Evolutionary conservation across 1,140 invertebrate genomes (phyloP).

Genomic region (Anthonomus grandis): DNA sequence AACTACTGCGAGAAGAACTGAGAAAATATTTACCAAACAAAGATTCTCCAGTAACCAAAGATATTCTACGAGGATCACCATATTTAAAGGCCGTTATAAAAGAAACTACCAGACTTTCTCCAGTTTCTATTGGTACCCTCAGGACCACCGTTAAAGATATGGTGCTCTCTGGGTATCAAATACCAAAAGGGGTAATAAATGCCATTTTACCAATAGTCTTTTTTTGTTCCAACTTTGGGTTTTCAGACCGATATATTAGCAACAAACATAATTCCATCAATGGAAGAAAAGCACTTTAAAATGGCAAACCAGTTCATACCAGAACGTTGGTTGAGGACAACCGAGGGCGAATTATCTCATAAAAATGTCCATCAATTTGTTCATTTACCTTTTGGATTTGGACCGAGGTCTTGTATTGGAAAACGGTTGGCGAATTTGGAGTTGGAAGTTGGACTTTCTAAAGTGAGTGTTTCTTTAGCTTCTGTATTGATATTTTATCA

Average conservation of each 20-base stretch:
- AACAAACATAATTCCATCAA: slow-evolving; percentile 18
- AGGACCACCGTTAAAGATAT: slow-evolving; percentile 54
- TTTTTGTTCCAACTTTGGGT: slow-evolving; percentile 9
- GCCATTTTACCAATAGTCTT: not conserved
- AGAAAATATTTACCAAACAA: slow-evolving; percentile 32
- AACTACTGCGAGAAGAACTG: slow-evolving; percentile 36
- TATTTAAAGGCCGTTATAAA: slow-evolving; percentile 66
- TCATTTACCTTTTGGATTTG: slow-evolving; percentile 41
- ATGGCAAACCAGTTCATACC: slow-evolving; percentile 36
- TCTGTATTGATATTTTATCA: too few species aligned
- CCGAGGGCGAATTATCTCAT: slow-evolving; percentile 25
- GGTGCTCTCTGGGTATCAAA: slow-evolving; percentile 55
- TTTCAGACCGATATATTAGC: slow-evolving; percentile 31
- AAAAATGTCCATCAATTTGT: slow-evolving; percentile 39
- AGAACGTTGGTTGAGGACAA: slow-evolving; percentile 37
- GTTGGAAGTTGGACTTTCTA: slow-evolving; percentile 60
- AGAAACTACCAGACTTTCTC: slow-evolving; percentile 58
- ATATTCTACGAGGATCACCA: slow-evolving; percentile 54
- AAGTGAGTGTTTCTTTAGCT: slow-evolving; percentile 37
- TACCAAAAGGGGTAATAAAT: slow-evolving; percentile 59
- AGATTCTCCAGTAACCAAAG: slow-evolving; percentile 35
- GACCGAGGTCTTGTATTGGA: slow-evolving; percentile 51
- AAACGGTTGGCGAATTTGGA: slow-evolving; percentile 70
- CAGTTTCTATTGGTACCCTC: slow-evolving; percentile 53
- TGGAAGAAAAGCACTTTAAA: slow-evolving; percentile 29